Evolutionary conservation across 2,888 invertebrate genomes (phyloP), one percentile per base, ranked within the genome.

Genomic region (Meloe dianella): DNA sequence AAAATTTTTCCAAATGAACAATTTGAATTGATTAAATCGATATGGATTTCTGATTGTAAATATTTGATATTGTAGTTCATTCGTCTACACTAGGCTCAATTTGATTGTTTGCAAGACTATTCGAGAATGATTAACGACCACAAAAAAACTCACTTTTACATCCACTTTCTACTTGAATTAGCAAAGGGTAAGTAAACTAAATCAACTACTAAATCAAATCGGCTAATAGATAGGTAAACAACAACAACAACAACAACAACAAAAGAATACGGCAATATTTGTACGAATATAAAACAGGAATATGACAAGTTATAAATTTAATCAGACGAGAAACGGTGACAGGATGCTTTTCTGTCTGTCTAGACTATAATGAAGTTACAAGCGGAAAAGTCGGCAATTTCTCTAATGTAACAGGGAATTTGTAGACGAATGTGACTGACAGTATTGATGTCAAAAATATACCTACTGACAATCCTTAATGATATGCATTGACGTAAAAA

Each of bases 301-400:
- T 51, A 51, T 51, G 51, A 51, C 22, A 14, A 51, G 20, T 51
- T 51, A 22, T 51, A 22, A 51, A 51, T 51, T 20, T 51, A 51
- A 51, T 51, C 51, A 51, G 12, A 22, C n/a, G 41, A 17, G 41
- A 41, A 41, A 41, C 17, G 17, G 41, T 41, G 41, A 41, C 41
- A 41, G 41, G 41, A 41, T 41, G 41, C 41, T 41, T 41, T 41
- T 17, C 17, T 12, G 17, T 17, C 51, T 51, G 22, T 51, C 51
- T 51, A 51, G 51, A 51, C 22, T 22, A 51, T 51, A 51, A 51
- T 51, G 51, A 51, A 51, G 22, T 51, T 51, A 51, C 22, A 51
- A 51, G 51, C 17, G 41, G 41, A 41, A 17, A 41, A 51, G 51
- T 51, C 22, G 51, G 51, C 51, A 51, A 51, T 51, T 51, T 51